phyloP scores from a whole-genome alignment of 2,113 vertebrate species.

The Poeciliopsis retropinna region DNA sequence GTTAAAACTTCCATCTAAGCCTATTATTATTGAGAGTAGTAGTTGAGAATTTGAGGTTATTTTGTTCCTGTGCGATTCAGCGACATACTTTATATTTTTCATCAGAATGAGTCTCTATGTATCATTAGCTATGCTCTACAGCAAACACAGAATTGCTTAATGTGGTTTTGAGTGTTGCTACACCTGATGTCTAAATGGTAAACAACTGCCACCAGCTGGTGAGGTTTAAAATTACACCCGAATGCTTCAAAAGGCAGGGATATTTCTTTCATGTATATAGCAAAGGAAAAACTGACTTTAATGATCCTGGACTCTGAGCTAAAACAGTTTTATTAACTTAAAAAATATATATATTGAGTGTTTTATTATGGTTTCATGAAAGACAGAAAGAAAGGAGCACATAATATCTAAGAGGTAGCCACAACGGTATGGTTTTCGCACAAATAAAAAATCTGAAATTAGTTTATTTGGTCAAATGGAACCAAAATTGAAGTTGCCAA shows the following conservation, averaged over 20 bases:
- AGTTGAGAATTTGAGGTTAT: neutral
- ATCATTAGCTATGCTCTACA: slow-evolving; percentile 25
- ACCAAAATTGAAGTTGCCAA: too few relatives aligned
- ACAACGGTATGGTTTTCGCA: too few relatives aligned
- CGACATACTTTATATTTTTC: slow-evolving; percentile 3
- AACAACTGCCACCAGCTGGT: slow-evolving; percentile 76
- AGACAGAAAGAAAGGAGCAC: neutral
- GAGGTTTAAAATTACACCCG: slow-evolving; percentile 34
- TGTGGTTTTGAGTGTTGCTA: slow-evolving; percentile 21
- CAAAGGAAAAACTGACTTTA: neutral
- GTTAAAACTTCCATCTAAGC: neutral
- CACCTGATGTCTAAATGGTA: slow-evolving; percentile 48
- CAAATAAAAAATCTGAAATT: too few relatives aligned
- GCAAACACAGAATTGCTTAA: slow-evolving; percentile 38
- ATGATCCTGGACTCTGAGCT: too few relatives aligned
- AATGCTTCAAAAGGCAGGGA: neutral
- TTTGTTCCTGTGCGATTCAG: slow-evolving; percentile 2
- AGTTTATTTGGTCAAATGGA: too few relatives aligned
- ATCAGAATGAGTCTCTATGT: slow-evolving; percentile 1
- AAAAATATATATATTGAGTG: neutral
- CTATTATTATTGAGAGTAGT: neutral
- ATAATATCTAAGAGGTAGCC: too few relatives aligned
- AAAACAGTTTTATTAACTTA: neutral
- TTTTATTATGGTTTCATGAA: neutral
- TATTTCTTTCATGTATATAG: neutral